These are phyloP conservation scores for Agelas oroides DNA, from an alignment of 37 sponge, comb jelly and placozoan genomes.

Conservation along the genomic window DNA sequence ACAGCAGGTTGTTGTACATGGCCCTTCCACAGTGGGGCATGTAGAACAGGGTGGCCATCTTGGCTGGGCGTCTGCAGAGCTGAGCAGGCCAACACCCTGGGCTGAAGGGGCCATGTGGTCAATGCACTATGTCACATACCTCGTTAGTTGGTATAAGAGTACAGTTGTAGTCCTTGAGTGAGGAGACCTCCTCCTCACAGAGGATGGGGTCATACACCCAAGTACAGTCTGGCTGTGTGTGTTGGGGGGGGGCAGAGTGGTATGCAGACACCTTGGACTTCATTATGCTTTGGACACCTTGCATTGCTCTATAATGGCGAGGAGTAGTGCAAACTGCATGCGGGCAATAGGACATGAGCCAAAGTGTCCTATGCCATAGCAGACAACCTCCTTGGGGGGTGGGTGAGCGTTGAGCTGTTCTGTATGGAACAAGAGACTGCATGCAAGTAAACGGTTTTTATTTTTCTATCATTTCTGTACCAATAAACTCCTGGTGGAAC, in stretches of 20 bases:
- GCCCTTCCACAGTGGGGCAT: constrained; percentile 78
- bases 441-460: too few relatives aligned
- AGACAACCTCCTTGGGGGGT: constrained; percentile 29
- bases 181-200: constrained; percentile 30
- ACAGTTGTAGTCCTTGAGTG: constrained; percentile 27
- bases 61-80: constrained; percentile 44
- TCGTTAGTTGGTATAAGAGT: constrained; percentile 47
- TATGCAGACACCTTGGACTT: not conserved
- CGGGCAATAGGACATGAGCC: constrained; percentile 39
- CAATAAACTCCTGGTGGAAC: too few relatives aligned
- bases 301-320: not conserved
- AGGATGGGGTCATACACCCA: constrained; percentile 73
- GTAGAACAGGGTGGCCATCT: constrained; percentile 66
- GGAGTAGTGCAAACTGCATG: constrained; percentile 45
- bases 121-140: not conserved
- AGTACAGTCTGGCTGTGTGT: not conserved
- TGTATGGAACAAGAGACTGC: too few relatives aligned
- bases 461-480: too few relatives aligned
- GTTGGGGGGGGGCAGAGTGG: not conserved
- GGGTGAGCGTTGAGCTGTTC: too few relatives aligned
- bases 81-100: constrained; percentile 7
- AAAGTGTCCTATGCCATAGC: constrained; percentile 73
- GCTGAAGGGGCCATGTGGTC: too few relatives aligned
- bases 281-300: too few relatives aligned
- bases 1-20: constrained; percentile 81